These are phyloP conservation scores for Callospermophilus lateralis DNA, from an alignment of 2,113 vertebrate genomes.

Conservation along the genomic window DNA sequence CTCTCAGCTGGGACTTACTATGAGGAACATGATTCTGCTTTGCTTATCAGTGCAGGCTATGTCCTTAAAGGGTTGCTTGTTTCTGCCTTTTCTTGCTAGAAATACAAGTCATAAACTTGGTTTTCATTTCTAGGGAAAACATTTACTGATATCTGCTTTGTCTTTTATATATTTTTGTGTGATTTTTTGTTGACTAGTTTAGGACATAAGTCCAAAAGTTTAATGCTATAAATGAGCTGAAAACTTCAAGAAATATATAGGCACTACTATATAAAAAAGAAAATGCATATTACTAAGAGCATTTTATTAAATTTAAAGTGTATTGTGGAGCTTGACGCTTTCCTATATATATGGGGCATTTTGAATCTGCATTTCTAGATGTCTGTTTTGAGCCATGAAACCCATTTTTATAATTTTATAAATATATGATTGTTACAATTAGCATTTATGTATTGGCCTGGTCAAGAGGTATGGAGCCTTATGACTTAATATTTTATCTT, in stretches of 20 bases:
- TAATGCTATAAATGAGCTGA: neutral
- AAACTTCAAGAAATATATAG: neutral
- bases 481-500: constrained; percentile 12
- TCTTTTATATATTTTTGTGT: neutral
- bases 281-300: neutral
- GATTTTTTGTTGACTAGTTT: constrained; percentile 5
- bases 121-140: neutral
- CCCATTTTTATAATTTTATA: neutral
- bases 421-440: neutral
- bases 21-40: neutral
- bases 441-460: neutral
- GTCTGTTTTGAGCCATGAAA: neutral
- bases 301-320: neutral
- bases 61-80: neutral
- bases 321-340: neutral
- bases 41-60: neutral
- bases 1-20: neutral
- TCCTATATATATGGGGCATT: neutral
- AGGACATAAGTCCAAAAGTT: neutral
- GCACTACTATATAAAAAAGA: neutral
- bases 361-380: neutral
- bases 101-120: neutral
- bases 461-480: neutral
- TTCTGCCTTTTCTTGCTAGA: neutral
- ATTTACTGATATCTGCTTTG: neutral